Evolutionary conservation across 2,888 invertebrate genomes (phyloP).

Genomic region (Phaonia tiefii): DNA sequence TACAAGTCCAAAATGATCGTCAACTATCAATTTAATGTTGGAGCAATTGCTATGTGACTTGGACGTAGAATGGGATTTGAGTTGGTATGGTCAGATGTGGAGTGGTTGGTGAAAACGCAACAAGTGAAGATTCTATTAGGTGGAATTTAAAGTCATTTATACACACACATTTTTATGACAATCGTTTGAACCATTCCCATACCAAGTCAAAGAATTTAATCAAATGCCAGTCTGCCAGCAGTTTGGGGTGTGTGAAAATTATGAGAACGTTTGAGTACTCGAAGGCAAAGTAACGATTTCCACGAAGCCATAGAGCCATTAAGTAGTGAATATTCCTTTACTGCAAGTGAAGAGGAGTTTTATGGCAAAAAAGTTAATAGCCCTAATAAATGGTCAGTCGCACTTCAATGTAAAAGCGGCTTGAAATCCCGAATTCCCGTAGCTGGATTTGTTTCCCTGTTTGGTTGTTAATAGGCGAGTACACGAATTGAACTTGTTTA

Average conservation of each 20-base stretch:
- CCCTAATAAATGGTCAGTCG: slow-evolving; percentile 49
- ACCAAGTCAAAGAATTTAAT: slow-evolving; percentile 39
- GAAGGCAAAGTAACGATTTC: slow-evolving; percentile 48
- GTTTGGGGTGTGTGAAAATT: slow-evolving; percentile 53
- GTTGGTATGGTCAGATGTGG: slow-evolving; percentile 7
- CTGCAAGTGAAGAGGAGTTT: slow-evolving; percentile 35
- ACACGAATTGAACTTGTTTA: slow-evolving; percentile 44
- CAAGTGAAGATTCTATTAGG: slow-evolving; percentile 57
- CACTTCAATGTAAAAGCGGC: slow-evolving; percentile 5
- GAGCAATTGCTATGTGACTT: slow-evolving; percentile 38
- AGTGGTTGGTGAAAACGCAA: slow-evolving; percentile 26
- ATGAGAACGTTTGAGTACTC: slow-evolving; percentile 44
- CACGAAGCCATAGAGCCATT: slow-evolving; percentile 58
- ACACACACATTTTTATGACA: slow-evolving; percentile 38
- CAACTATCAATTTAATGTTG: slow-evolving; percentile 25
- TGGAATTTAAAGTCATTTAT: slow-evolving; percentile 43
- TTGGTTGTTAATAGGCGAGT: not conserved
- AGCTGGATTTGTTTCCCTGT: not conserved
- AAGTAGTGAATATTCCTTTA: slow-evolving; percentile 42
- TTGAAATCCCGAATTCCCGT: not conserved
- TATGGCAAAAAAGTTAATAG: slow-evolving; percentile 57
- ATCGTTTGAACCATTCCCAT: slow-evolving; percentile 39
- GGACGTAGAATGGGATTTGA: slow-evolving; percentile 21
- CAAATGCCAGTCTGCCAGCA: slow-evolving; percentile 16
- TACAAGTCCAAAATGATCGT: slow-evolving; percentile 9